phyloP scores from a whole-genome alignment of 2,113 vertebrate species.

The Malurus elegans region DNA sequence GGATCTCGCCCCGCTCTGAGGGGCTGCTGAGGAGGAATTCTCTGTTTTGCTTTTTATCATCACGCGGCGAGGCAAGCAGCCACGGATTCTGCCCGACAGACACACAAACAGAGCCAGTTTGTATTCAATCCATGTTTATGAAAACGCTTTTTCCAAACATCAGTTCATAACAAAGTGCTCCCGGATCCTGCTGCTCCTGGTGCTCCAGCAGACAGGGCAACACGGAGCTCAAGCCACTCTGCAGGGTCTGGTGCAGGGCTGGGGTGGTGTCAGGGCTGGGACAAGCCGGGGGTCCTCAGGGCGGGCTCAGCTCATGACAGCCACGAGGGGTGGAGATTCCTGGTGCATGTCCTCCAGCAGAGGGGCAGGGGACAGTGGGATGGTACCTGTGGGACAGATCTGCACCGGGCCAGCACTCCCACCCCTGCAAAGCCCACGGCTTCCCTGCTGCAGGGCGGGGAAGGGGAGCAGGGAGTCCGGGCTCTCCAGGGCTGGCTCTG shows the following conservation, averaged over 20 bases:
- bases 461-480: background rate
- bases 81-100: fast-evolving
- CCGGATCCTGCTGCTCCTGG: fast-evolving
- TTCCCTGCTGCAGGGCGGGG: background rate
- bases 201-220: fast-evolving
- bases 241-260: background rate
- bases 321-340: fast-evolving
- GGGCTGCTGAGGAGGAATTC: background rate
- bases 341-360: fast-evolving
- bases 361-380: fast-evolving
- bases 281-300: background rate
- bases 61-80: background rate
- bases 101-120: too few relatives aligned
- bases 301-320: background rate
- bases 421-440: fast-evolving
- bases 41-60: fast-evolving
- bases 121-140: background rate
- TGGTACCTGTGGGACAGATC: background rate
- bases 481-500: background rate
- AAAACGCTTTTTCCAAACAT: background rate
- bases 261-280: too few relatives aligned
- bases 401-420: background rate
- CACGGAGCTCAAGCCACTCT: fast-evolving
- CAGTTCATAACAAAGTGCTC: background rate
- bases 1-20: fast-evolving